phyloP scores from a whole-genome alignment of 2,797 vertebrate genomes.

The Sitta carolinensis region DNA sequence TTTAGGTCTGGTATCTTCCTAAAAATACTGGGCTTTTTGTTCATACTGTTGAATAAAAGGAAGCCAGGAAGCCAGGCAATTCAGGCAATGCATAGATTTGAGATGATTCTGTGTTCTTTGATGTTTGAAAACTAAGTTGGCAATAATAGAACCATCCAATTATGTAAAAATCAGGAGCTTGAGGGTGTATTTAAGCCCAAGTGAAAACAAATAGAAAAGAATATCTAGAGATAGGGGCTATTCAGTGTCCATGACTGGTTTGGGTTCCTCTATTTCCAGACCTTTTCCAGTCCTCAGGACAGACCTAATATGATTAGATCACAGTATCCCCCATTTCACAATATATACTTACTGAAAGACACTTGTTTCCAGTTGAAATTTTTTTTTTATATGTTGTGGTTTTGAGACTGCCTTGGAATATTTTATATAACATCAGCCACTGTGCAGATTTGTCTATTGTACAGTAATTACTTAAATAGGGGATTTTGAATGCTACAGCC shows the following conservation, averaged over 20 bases:
- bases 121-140: not conserved
- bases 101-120: not conserved
- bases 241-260: not conserved
- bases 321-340: not conserved
- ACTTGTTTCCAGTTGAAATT: not conserved
- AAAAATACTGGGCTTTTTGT: not conserved
- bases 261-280: not conserved
- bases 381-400: not conserved
- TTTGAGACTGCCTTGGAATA: slow-evolving; percentile 54
- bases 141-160: not conserved
- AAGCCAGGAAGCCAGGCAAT: not conserved
- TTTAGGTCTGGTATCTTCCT: not conserved
- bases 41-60: not conserved
- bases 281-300: not conserved
- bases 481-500: slow-evolving; percentile 72
- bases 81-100: not conserved
- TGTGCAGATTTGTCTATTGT: slow-evolving; percentile 69
- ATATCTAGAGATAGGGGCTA: not conserved
- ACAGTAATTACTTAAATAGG: slow-evolving; percentile 72
- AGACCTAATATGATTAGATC: not conserved
- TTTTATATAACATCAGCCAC: slow-evolving; percentile 62
- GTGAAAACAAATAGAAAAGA: not conserved
- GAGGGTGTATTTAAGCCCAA: not conserved
- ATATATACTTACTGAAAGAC: not conserved
- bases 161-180: not conserved